Conservation (phyloP, 2,888 invertebrate species). For the Thymelicus sylvestris region DNA sequence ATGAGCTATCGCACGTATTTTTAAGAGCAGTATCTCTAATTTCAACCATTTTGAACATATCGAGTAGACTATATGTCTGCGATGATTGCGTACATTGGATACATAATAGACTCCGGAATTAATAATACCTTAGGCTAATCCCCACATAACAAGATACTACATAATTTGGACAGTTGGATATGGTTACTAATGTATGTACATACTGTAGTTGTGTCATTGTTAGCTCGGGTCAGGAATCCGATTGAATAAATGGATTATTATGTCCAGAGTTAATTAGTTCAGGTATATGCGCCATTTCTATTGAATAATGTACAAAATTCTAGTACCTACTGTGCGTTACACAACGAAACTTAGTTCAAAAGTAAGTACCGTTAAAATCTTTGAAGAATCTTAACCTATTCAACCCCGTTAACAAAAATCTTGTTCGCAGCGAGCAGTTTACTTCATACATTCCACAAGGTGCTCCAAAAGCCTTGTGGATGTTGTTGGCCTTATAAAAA, state of each 20-base stretch:
- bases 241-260: conserved; percentile 2
- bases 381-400: neutral
- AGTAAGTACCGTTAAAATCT: neutral
- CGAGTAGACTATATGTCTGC: too few relatives aligned
- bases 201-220: neutral
- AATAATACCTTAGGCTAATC: conserved; percentile 14
- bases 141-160: conserved; percentile 17
- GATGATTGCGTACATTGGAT: conserved; percentile 20
- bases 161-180: conserved; percentile 23
- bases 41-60: too few relatives aligned
- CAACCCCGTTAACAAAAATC: conserved; percentile 10
- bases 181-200: conserved; percentile 10
- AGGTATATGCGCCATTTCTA: neutral
- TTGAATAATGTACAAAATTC: too few relatives aligned
- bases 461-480: conserved; percentile 62
- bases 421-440: conserved; percentile 40
- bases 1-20: too few relatives aligned
- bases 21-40: too few relatives aligned
- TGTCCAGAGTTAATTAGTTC: neutral
- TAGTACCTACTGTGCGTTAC: too few relatives aligned
- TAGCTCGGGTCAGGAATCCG: neutral
- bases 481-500: conserved; percentile 80
- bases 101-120: conserved; percentile 5
- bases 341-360: too few relatives aligned
- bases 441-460: conserved; percentile 46